Evolutionary conservation across 2,113 vertebrate species (phyloP), one percentile per base, ranked within the genome.

Genomic region (Platysternon megacephalum): DNA sequence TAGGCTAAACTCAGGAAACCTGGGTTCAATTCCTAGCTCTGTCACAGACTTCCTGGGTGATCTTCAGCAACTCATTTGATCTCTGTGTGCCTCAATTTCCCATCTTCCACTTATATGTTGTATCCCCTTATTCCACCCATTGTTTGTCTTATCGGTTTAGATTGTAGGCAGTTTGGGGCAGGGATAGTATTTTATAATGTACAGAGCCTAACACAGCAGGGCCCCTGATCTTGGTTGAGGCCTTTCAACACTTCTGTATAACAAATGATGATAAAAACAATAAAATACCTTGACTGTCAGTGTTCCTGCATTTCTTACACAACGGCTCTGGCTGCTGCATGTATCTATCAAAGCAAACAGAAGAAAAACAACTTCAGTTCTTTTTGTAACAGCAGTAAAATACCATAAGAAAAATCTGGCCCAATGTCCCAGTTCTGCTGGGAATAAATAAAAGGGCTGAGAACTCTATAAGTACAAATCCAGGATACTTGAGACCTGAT

Each of bases 271-370:
- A 90, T 87, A 85, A 90, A 95, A 82, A 82, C 88, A 94, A 94
- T 94, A 94, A 65, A 65, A 65, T 32, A 65, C 7, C 14, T 32
- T 65, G 61, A 65, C 29, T 65, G 84, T 93, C 92, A 61, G 88
- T 95, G 94, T 94, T 95, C 87, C 81, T 95, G 90, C 58, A 72
- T 95, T 95, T 91, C 85, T 96, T 96, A 82, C 94, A 96, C 93
- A 96, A 82, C 95, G 91, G 80, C 83, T 92, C 84, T 92, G 4
- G 0, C 74, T 94, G 93, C 96, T 95, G 93, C 91, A 84, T 95
- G 89, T 87, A 55, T 44, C 95, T 95, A 93, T 95, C 85, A 95
- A 94, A 96, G 93, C 79, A 85, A 91, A 89, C 88, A 86, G 87
- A 95, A 89, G 87, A 94, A 90, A 95, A 94, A 87, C 3, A 2